Evolutionary conservation across 2,888 invertebrate genomes (phyloP).

Genomic region (Eupsilia transversa): DNA sequence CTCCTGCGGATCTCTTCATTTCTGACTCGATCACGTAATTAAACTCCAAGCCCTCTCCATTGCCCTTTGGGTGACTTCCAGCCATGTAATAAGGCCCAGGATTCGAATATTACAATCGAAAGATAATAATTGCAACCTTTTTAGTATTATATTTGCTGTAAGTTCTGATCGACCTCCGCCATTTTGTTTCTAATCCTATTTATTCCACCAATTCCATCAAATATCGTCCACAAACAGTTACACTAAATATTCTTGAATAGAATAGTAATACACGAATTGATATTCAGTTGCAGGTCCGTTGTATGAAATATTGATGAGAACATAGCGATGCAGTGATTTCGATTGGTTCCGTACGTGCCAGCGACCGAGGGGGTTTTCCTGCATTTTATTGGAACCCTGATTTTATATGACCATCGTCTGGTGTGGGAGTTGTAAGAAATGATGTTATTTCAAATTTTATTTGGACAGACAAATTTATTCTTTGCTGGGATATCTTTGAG

Average conservation of each 20-base stretch:
- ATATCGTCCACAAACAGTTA: slow-evolving; percentile 26
- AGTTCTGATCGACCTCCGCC: background rate
- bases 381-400: slow-evolving; percentile 76
- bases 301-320: slow-evolving; percentile 79
- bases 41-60: too few relatives aligned
- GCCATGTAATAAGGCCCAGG: too few relatives aligned
- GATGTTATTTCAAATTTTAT: slow-evolving; percentile 63
- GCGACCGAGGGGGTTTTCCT: slow-evolving; percentile 68
- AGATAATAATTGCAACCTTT: too few relatives aligned
- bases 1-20: too few relatives aligned
- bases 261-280: slow-evolving; percentile 66
- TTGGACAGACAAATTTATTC: slow-evolving; percentile 61
- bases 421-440: slow-evolving; percentile 50
- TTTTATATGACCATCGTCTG: slow-evolving; percentile 73
- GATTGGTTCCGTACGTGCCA: slow-evolving; percentile 79
- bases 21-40: too few relatives aligned
- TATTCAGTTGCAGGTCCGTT: slow-evolving; percentile 71
- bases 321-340: slow-evolving; percentile 80
- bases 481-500: slow-evolving; percentile 32
- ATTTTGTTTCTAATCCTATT: slow-evolving; percentile 43
- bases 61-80: too few relatives aligned
- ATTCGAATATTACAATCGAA: too few relatives aligned
- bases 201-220: slow-evolving; percentile 38
- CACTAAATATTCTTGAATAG: slow-evolving; percentile 56
- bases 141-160: too few relatives aligned